These are phyloP conservation scores for Erpobdella octoculata DNA, from an alignment of 2,888 invertebrate species.

Conservation along the genomic window DNA sequence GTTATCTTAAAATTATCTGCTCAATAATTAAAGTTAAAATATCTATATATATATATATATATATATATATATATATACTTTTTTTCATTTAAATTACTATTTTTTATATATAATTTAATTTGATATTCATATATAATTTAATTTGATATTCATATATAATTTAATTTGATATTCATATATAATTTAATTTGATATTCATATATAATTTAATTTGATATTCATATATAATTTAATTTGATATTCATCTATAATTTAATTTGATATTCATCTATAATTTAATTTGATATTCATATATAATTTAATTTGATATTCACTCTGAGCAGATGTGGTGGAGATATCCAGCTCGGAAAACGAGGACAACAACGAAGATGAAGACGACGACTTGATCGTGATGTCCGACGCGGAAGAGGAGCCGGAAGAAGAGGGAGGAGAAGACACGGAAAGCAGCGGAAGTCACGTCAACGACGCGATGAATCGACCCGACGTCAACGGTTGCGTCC, in stretches of 20 bases:
- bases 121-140: no score
- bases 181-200: no score
- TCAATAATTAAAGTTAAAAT: no score
- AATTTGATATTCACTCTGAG: background rate
- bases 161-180: no score
- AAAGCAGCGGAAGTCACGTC: slow-evolving; percentile 79
- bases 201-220: no score
- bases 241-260: background rate
- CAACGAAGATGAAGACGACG: slow-evolving; percentile 54
- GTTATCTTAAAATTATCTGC: no score
- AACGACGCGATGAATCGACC: slow-evolving; percentile 83
- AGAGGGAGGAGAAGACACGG: slow-evolving; percentile 71
- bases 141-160: no score
- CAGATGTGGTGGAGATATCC: slow-evolving; percentile 40
- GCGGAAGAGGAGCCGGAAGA: slow-evolving; percentile 40
- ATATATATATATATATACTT: no score
- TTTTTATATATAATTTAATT: no score
- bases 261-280: background rate
- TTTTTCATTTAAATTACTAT: no score
- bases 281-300: slow-evolving; percentile 10
- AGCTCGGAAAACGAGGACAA: slow-evolving; percentile 60
- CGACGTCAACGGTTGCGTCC: slow-evolving; percentile 80
- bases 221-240: background rate
- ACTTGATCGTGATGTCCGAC: slow-evolving; percentile 47
- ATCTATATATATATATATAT: no score